A percentile compares a stretch with the other conserved stretches of the same genome.
Conservation (phyloP, 2,113 vertebrate genomes). For the Ahaetulla prasina region DNA sequence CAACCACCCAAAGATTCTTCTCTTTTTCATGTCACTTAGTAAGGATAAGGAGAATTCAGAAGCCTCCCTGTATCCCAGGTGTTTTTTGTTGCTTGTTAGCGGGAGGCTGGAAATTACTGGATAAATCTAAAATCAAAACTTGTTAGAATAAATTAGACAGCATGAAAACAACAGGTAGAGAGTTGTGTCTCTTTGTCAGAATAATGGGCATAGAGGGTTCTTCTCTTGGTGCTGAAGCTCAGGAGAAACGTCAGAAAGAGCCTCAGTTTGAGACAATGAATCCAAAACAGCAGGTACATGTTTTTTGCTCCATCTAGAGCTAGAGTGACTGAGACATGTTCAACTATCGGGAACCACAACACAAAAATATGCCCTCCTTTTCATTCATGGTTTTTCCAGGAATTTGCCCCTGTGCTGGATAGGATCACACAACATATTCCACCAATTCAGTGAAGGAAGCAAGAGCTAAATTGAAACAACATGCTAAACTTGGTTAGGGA, state of each 20-base stretch:
- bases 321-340: neutral
- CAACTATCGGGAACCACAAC: neutral
- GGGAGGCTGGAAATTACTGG: neutral
- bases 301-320: neutral
- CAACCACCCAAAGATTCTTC: neutral
- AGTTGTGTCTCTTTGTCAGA: neutral
- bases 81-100: neutral
- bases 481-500: neutral
- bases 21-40: neutral
- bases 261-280: neutral
- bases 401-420: neutral
- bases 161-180: neutral
- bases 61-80: neutral
- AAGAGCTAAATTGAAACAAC: neutral
- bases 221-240: neutral
- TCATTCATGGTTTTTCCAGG: neutral
- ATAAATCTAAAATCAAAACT: neutral
- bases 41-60: neutral
- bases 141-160: neutral
- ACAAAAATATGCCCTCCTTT: neutral
- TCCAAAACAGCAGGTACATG: too few relatives aligned
- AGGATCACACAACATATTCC: neutral
- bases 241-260: neutral
- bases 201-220: neutral
- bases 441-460: neutral